phyloP scores from a whole-genome alignment of 2,797 vertebrate species.

The Brotogeris chrysoptera region DNA sequence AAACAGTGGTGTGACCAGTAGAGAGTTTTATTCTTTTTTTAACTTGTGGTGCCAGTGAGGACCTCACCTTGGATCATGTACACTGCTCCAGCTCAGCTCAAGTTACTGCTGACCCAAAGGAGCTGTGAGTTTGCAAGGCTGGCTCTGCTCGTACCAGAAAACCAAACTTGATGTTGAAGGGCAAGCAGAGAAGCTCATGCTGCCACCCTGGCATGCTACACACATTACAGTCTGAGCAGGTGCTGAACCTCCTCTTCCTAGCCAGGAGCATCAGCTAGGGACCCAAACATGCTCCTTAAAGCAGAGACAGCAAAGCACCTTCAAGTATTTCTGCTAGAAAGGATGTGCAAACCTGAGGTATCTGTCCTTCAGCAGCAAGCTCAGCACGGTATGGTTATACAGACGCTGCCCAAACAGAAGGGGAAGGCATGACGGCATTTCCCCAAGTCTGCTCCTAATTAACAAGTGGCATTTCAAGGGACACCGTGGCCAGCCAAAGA shows the following conservation, averaged over 20 bases:
- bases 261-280: background rate
- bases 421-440: background rate
- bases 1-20: background rate
- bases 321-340: background rate
- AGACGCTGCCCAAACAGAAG: background rate
- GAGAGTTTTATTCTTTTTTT: background rate
- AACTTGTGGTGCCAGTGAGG: fast-evolving
- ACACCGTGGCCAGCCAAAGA: background rate
- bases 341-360: background rate
- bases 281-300: background rate
- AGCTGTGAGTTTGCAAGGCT: background rate
- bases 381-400: background rate
- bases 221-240: background rate
- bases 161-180: background rate
- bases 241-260: background rate
- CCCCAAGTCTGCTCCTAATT: background rate
- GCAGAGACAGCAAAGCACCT: fast-evolving
- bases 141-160: background rate
- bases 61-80: background rate
- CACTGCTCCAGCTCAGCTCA: background rate
- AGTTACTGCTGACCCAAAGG: fast-evolving
- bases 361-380: background rate
- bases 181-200: background rate
- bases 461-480: background rate
- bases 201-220: background rate